Evolutionary conservation across 2,888 invertebrate species (phyloP).

Genomic region (Heliconius charithonia): DNA sequence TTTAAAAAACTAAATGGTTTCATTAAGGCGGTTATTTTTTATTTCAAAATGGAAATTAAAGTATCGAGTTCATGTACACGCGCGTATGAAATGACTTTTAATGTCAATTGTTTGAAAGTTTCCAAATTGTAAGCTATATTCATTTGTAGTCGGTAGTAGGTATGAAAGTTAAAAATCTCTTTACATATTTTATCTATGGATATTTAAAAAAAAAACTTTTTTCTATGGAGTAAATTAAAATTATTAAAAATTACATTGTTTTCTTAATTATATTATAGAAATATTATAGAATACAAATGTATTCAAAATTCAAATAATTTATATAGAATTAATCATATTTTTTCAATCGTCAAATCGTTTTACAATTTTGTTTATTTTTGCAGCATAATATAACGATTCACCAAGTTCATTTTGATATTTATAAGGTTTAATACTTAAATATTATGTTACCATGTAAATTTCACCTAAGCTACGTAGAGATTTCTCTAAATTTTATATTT

Average conservation of each 20-base stretch:
- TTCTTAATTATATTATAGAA: neutral
- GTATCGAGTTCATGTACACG: neutral
- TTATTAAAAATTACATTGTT: neutral
- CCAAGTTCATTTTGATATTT: neutral
- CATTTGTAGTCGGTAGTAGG: neutral
- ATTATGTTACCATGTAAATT: neutral
- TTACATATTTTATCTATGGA: neutral
- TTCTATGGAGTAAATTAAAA: neutral
- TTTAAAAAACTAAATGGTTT: neutral
- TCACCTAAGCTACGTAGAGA: neutral
- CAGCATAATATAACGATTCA: neutral
- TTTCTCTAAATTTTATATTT: slow-evolving; percentile 1
- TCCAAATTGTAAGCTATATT: neutral
- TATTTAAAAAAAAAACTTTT: neutral
- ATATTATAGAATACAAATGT: neutral
- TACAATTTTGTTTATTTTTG: neutral
- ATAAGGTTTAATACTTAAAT: neutral
- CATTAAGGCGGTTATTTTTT: neutral
- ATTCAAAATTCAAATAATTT: neutral
- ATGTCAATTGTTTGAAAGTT: slow-evolving; percentile 8
- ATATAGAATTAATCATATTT: neutral
- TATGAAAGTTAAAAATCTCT: neutral
- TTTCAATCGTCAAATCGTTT: no score
- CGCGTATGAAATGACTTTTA: slow-evolving; percentile 11
- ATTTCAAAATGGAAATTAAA: neutral